Conservation (phyloP, 2,113 vertebrate species). For the Ammospiza nelsoni region DNA sequence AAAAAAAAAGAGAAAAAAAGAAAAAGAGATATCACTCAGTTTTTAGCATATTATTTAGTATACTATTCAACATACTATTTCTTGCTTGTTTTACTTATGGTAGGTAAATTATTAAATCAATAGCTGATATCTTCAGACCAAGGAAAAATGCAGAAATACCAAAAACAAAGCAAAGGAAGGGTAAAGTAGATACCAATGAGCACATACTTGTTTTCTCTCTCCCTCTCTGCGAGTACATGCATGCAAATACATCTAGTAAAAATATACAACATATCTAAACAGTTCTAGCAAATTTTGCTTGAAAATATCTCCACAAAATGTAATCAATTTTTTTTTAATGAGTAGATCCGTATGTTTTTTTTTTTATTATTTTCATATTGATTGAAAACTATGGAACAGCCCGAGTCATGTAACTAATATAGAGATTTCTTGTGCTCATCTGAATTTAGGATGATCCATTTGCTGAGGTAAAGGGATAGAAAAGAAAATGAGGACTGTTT, state of each 20-base stretch:
- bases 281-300: not conserved
- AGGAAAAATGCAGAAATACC: not conserved
- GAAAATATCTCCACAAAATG: not conserved
- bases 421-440: not conserved
- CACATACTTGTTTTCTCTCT: not conserved
- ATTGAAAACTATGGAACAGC: not conserved
- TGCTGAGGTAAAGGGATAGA: not conserved
- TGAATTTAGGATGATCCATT: not conserved
- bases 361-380: not conserved
- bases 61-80: not conserved
- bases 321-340: not conserved
- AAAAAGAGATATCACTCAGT: accelerated
- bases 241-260: not conserved
- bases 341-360: not conserved
- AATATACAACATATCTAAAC: not conserved
- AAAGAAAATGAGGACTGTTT: not conserved
- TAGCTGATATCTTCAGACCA: not conserved
- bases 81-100: not conserved
- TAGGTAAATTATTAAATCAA: not conserved
- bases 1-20: accelerated
- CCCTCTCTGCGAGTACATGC: accelerated
- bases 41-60: not conserved
- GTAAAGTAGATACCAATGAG: not conserved
- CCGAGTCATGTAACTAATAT: not conserved
- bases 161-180: not conserved